A percentile compares a stretch with the other conserved stretches of the same genome.
Evolutionary conservation across 1,140 invertebrate genomes (phyloP).

Genomic region (Rhysida immarginata): DNA sequence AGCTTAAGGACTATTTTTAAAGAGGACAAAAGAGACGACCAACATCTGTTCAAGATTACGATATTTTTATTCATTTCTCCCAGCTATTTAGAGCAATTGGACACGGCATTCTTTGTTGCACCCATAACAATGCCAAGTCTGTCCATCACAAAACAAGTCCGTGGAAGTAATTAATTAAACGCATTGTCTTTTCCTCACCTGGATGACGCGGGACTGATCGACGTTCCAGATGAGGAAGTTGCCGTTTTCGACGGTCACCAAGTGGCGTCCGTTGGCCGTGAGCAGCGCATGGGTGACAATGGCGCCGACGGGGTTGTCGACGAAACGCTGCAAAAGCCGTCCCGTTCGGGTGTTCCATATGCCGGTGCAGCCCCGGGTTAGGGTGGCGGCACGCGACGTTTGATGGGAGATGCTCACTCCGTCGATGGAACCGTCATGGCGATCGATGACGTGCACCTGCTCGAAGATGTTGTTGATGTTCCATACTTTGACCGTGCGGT

Average conservation of each 20-base stretch:
- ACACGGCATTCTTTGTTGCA: too few species aligned
- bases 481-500: conserved; percentile 96
- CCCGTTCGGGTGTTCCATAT: conserved; percentile 86
- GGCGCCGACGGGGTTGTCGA: conserved; percentile 79
- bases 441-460: conserved; percentile 87
- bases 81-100: too few species aligned
- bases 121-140: too few species aligned
- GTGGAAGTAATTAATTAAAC: too few species aligned
- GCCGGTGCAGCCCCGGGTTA: conserved; percentile 82
- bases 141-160: too few species aligned
- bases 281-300: conserved; percentile 87
- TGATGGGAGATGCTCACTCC: conserved; percentile 64
- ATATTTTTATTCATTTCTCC: too few species aligned
- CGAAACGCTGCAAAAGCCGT: conserved; percentile 63
- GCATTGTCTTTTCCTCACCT: too few species aligned
- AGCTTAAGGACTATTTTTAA: too few species aligned
- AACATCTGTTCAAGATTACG: too few species aligned
- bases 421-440: conserved; percentile 90
- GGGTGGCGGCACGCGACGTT: conserved; percentile 59
- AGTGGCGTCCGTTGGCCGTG: conserved; percentile 60
- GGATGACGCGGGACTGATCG: conserved; percentile 40
- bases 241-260: conserved; percentile 82
- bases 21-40: too few species aligned
- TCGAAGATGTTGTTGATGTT: conserved; percentile 98
- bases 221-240: conserved; percentile 85